These are phyloP conservation scores for Charaxes varanes DNA, from an alignment of 1,140 invertebrate genomes.

Conservation along the genomic window DNA sequence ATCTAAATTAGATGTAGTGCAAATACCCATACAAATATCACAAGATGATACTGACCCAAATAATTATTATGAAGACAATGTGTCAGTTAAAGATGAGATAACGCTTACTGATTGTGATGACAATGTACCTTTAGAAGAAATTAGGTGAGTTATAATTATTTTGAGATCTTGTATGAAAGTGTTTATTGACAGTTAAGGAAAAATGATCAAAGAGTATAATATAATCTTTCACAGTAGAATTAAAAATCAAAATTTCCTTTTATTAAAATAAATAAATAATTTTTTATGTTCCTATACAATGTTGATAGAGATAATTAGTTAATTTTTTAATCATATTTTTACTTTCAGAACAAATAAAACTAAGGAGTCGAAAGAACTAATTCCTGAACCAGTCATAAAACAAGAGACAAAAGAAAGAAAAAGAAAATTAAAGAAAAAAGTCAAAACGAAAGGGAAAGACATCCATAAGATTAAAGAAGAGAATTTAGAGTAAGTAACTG, in stretches of 20 bases:
- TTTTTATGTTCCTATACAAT: too few species aligned
- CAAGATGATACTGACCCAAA: too few species aligned
- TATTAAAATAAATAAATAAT: too few species aligned
- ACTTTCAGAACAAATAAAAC: conserved; percentile 25
- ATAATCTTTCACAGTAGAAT: too few species aligned
- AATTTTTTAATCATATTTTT: conserved; percentile 6
- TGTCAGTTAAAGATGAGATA: conserved; percentile 27
- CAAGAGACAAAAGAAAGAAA: conserved; percentile 34
- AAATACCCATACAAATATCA: not conserved
- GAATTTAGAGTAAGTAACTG: conserved; percentile 12
- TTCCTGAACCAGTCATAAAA: conserved; percentile 10
- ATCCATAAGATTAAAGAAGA: not conserved
- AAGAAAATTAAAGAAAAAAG: conserved; percentile 32
- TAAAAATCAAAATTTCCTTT: too few species aligned
- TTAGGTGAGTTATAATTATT: conserved; percentile 27
- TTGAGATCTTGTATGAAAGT: too few species aligned
- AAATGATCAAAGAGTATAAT: too few species aligned
- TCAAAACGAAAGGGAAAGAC: conserved; percentile 20
- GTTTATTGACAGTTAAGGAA: too few species aligned
- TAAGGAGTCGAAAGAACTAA: conserved; percentile 20
- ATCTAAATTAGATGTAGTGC: conserved; percentile 16
- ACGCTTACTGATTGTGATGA: conserved; percentile 34
- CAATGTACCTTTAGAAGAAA: conserved; percentile 34
- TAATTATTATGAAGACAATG: conserved; percentile 5
- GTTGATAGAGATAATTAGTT: too few species aligned